Evolutionary conservation across 2,888 invertebrate species (phyloP), one percentile per base, ranked within the genome.

Genomic region (Drosophila peninsularis): DNA sequence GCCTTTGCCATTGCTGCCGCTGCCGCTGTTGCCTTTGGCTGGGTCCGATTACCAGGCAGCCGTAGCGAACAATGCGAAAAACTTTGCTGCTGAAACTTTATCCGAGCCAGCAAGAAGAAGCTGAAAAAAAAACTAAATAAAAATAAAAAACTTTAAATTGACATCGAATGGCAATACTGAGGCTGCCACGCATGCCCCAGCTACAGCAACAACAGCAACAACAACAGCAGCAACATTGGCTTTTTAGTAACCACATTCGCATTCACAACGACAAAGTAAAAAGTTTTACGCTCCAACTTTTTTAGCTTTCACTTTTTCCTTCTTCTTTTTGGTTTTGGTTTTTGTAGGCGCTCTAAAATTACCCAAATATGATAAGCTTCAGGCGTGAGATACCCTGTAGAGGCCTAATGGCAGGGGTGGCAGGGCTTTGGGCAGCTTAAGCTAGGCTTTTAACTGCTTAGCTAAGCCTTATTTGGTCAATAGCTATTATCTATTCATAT

Each of bases 111-210:
- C 47, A n/a, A 50, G 2, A 49, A 49, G 32, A 2, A 32, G n/a
- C 2, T 21, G 14, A 36, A n/a, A 13, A 53, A 50, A 13, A 53
- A 36, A 64, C 32, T 56, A 70, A 55, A 62, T 65, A 65, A 71
- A 65, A 65, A 68, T 60, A 67, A 67, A 80, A 74, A 83, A 88
- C 89, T 88, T 84, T 88, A 84, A 84, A 84, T 84, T 88, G 83
- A 88, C 83, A 86, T 82, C 88, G 81, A 84, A 88, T 83, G 71
- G 80, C 88, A 82, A 71, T 73, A 63, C 65, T 53, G 70, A 81
- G 69, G 68, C 61, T 57, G 71, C 70, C 70, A 62, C 63, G 74
- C 71, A 83, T 67, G 60, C 55, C 53, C 19, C 49, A 66, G 39
- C 55, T 62, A 39, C 49, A 32, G 27, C 41, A 39, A n/a, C n/a